Conservation (phyloP, 2,113 vertebrate species). For the Vulpes vulpes region DNA sequence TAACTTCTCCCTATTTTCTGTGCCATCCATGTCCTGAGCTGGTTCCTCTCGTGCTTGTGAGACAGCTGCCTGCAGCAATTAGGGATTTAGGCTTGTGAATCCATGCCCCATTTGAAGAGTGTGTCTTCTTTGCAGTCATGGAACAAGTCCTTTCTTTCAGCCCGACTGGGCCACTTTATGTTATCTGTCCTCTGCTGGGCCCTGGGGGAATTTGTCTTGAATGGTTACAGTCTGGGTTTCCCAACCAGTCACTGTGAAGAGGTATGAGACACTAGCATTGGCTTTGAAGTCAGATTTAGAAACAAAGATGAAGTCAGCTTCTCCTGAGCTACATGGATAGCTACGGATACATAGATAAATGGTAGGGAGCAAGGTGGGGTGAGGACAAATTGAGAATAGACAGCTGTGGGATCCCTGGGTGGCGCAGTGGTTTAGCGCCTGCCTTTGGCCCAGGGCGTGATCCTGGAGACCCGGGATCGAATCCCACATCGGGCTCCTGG, state of each 20-base stretch:
- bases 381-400: background rate
- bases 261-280: background rate
- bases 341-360: background rate
- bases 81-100: background rate
- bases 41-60: fast-evolving
- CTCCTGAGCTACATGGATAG: background rate
- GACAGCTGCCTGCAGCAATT: fast-evolving
- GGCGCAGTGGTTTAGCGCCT: no score
- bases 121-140: fast-evolving
- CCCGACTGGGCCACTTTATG: fast-evolving
- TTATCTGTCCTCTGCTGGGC: background rate
- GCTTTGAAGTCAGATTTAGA: background rate
- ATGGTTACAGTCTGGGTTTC: background rate
- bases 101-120: fast-evolving
- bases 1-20: no score
- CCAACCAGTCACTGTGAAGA: background rate
- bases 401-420: no score
- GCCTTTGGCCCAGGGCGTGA: no score
- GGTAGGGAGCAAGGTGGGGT: no score
- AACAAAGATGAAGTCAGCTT: background rate
- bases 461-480: no score
- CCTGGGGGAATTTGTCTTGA: background rate
- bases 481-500: no score
- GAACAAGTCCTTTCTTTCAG: background rate
- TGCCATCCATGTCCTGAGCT: fast-evolving